Conservation (phyloP, 53 echinoderm and acorn worm species). For the Glandiceps talaboti region DNA sequence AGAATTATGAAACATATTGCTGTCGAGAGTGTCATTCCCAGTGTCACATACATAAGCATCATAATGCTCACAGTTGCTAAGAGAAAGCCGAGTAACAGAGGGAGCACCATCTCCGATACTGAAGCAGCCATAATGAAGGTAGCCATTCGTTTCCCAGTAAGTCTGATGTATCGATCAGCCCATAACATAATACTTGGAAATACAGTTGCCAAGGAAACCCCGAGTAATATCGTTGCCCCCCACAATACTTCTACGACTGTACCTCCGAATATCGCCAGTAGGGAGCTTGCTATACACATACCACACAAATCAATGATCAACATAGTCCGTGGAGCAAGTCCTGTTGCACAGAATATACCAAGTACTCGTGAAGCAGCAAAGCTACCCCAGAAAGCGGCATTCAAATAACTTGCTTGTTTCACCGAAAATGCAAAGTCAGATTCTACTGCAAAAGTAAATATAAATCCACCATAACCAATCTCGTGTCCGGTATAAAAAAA, state of each 20-base stretch:
- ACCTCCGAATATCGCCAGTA: slow-evolving; percentile 28
- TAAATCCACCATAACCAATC: background rate
- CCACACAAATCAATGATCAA: slow-evolving; percentile 42
- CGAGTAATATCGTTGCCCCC: slow-evolving; percentile 47
- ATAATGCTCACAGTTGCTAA: too few species aligned
- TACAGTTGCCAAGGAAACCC: slow-evolving; percentile 83
- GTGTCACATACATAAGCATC: too few species aligned
- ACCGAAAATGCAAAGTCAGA: slow-evolving; percentile 8
- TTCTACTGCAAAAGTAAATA: slow-evolving; percentile 14
- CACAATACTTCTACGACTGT: slow-evolving; percentile 26
- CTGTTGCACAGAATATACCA: slow-evolving; percentile 65
- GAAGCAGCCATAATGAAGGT: too few species aligned
- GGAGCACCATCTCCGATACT: too few species aligned
- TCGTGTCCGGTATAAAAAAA: background rate
- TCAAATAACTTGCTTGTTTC: slow-evolving; percentile 33
- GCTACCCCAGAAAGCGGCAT: slow-evolving; percentile 58
- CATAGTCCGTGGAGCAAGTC: slow-evolving; percentile 50
- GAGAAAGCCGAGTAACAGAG: too few species aligned
- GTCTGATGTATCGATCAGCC: slow-evolving; percentile 59
- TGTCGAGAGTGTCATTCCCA: too few species aligned
- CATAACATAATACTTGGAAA: slow-evolving; percentile 84
- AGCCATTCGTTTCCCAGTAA: too few species aligned
- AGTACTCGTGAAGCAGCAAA: slow-evolving; percentile 63
- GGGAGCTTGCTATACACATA: slow-evolving; percentile 25
- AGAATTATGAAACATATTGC: too few species aligned